These are phyloP conservation scores for Etheostoma cragini DNA, from an alignment of 2,113 vertebrate species.

Conservation along the genomic window DNA sequence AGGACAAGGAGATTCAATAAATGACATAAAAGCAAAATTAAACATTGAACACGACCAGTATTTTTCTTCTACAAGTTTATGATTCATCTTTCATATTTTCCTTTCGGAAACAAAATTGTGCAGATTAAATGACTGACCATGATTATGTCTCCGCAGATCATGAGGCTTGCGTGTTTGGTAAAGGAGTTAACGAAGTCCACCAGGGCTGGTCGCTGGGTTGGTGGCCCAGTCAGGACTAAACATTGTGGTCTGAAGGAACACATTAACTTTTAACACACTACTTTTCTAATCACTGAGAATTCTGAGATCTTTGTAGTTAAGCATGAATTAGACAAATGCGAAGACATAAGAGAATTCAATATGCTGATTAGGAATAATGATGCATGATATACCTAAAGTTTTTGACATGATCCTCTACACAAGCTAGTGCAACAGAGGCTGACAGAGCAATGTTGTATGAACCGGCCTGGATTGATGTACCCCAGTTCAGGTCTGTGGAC, in stretches of 20 bases:
- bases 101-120: rapidly evolving
- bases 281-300: too few relatives aligned
- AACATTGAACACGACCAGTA: not conserved
- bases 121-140: conserved; percentile 64
- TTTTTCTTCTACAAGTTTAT: not conserved
- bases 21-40: not conserved
- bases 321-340: not conserved
- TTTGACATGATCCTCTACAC: conserved; percentile 84
- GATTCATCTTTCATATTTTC: not conserved
- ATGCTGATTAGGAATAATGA: too few relatives aligned
- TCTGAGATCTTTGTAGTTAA: not conserved
- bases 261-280: not conserved
- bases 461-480: conserved; percentile 82
- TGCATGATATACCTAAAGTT: conserved; percentile 79
- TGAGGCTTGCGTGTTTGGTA: conserved; percentile 85
- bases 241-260: conserved; percentile 80
- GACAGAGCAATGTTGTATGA: conserved; percentile 85
- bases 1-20: not conserved
- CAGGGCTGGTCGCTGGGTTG: conserved; percentile 80
- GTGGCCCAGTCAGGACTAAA: conserved; percentile 83
- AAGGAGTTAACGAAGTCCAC: conserved; percentile 85
- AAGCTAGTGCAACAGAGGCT: conserved; percentile 77
- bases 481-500: conserved; percentile 83
- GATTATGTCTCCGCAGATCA: conserved; percentile 85
- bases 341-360: not conserved